phyloP scores from a whole-genome alignment of 2,113 vertebrate genomes.

The Salvelinus sp. region DNA sequence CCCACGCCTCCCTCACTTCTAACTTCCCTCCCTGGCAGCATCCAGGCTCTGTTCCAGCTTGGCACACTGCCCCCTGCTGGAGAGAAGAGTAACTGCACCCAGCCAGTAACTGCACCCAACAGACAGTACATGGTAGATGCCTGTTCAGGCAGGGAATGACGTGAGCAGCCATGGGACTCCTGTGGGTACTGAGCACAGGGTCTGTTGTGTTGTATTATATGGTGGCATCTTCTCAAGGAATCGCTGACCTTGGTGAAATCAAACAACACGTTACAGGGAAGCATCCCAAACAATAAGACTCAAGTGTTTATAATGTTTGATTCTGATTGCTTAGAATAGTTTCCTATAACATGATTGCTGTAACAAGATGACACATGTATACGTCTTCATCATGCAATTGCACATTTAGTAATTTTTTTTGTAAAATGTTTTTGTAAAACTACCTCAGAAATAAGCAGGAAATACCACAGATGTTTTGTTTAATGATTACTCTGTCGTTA shows the following conservation, averaged over 20 bases:
- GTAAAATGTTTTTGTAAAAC: conserved; percentile 4
- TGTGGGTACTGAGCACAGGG: not conserved
- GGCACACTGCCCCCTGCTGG: conserved; percentile 56
- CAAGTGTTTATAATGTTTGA: not conserved
- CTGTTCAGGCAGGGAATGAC: not conserved
- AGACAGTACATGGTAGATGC: conserved; percentile 8
- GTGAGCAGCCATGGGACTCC: not conserved
- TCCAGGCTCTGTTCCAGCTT: not conserved
- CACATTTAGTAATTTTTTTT: not conserved
- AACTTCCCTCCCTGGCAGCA: not conserved
- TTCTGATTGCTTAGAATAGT: not conserved
- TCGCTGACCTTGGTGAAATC: not conserved
- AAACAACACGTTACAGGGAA: not conserved
- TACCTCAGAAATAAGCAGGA: conserved; percentile 1
- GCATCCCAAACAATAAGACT: not conserved
- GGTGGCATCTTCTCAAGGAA: not conserved
- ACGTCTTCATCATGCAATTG: not conserved
- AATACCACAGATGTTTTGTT: not conserved
- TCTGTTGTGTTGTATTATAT: not conserved
- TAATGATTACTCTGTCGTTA: conserved; percentile 19
- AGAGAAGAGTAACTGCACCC: not conserved
- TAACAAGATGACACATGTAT: not conserved
- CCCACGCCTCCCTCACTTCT: conserved; percentile 1
- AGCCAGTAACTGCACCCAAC: not conserved
- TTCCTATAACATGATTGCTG: not conserved